Conservation (phyloP, 2,113 vertebrate species). For the Dissostichus mawsoni region DNA sequence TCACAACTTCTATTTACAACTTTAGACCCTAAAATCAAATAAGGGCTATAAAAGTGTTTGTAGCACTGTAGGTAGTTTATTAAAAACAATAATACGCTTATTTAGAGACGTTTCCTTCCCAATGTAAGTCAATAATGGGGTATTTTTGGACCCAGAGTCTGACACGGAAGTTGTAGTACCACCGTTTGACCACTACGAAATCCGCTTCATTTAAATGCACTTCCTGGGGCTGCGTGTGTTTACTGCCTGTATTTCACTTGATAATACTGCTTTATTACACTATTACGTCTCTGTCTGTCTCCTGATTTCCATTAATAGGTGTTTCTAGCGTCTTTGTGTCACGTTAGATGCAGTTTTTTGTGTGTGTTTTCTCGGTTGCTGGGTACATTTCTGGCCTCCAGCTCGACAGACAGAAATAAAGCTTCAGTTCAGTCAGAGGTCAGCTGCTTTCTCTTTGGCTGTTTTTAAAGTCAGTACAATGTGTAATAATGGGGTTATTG, state of each 20-base stretch:
- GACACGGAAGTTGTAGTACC: too few relatives aligned
- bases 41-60: too few relatives aligned
- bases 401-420: slow-evolving; percentile 36
- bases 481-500: background rate
- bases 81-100: too few relatives aligned
- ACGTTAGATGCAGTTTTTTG: background rate
- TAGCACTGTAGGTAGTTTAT: too few relatives aligned
- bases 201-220: too few relatives aligned
- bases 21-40: too few relatives aligned
- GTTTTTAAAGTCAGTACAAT: background rate
- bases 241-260: background rate
- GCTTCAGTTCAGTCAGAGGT: slow-evolving; percentile 39
- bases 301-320: accelerated
- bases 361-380: slow-evolving; percentile 47
- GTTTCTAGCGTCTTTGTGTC: background rate
- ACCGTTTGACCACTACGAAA: too few relatives aligned
- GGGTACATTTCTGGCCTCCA: slow-evolving; percentile 50
- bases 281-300: too few relatives aligned
- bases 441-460: background rate
- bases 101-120: too few relatives aligned
- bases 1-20: too few relatives aligned
- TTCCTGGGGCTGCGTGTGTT: background rate
- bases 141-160: too few relatives aligned
- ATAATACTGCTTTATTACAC: background rate
- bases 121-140: too few relatives aligned